Conservation (phyloP, 2,797 vertebrate genomes). For the Borostomias antarcticus region DNA sequence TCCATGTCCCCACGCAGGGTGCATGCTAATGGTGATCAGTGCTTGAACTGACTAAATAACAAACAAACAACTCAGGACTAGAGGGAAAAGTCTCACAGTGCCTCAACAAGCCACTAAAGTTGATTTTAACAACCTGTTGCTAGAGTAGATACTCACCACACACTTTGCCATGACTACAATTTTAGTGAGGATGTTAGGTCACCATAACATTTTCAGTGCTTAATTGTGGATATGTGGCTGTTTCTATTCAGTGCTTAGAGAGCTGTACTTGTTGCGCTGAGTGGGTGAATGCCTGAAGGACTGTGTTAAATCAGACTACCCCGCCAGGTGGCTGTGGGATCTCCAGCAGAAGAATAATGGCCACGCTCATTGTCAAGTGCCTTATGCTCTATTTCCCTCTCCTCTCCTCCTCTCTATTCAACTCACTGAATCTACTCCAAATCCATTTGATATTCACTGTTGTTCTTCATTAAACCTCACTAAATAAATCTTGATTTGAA, state of each 20-base stretch:
- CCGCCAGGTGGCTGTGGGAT: constrained; percentile 67
- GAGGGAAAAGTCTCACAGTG: too few species aligned
- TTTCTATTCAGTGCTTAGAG: constrained; percentile 51
- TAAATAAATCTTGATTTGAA: not conserved
- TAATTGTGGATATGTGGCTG: constrained; percentile 6
- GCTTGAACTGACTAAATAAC: constrained; percentile 30
- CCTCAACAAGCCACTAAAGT: too few species aligned
- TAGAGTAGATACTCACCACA: not conserved
- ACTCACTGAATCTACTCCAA: not conserved
- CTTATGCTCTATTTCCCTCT: constrained; percentile 42
- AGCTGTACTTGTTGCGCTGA: constrained; percentile 37
- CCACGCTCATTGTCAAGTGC: constrained; percentile 67
- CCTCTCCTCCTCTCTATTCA: constrained; percentile 26
- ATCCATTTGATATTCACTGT: too few species aligned
- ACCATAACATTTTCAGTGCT: not conserved
- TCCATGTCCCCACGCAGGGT: constrained; percentile 80
- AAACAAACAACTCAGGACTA: not conserved
- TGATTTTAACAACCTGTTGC: not conserved
- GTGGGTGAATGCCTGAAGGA: constrained; percentile 46
- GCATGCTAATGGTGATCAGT: constrained; percentile 70
- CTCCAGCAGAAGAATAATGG: constrained; percentile 46
- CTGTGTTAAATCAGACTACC: constrained; percentile 57
- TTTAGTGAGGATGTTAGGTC: not conserved
- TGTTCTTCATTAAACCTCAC: not conserved
- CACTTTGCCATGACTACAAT: not conserved